Base-by-base conservation (phyloP, 2,113 vertebrate genomes). In the Kryptolebias marmoratus region DNA sequence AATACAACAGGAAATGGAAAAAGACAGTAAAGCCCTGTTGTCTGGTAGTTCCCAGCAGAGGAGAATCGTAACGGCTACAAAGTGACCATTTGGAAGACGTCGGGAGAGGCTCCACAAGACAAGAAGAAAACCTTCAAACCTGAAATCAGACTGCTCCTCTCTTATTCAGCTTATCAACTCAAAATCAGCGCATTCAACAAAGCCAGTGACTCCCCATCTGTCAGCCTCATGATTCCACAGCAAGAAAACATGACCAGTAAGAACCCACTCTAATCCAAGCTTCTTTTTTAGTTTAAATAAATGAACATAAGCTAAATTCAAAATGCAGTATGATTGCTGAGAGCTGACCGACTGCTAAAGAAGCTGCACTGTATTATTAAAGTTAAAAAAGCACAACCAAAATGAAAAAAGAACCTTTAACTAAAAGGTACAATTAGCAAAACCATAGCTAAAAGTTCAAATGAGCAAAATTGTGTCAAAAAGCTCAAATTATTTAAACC, bases 101-200 rank as follows among this genome's bases (percentile, higher is more conserved):
- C 91, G 0, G 88, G 89, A 36, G 92, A 93, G 58, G 1, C 0
- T 1, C 62, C 64, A 10, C 0, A 0, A 0, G 32, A 81, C 12
- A 0, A 0, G 36, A 44, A 79, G 4, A 72, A 1, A 30, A 86
- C 64, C 16, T 32, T 47, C 0, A 4, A 27, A 11, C 59, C 88
- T 2, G 56, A 65, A 27, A 58, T 93, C 68, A 78, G 28, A 8
- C 82, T 94, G 47, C 49, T 74, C 31, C 86, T 94, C 56, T 93
- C 91, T 45, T 80, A 85, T 13, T 93, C 94, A 0, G 82, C 80
- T 4, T 94, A 90, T 58, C 44, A 47, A 11, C 48, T 94, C 60
- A 76, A 22, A 55, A 76, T 94, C 68, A 71, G 31, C 0, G 89
- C 91, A 2, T 45, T 72, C 12, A 94, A 93, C 85, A 83, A 71